These are phyloP conservation scores for Penaeus monodon DNA, from an alignment of 2,888 invertebrate genomes.

Conservation along the genomic window DNA sequence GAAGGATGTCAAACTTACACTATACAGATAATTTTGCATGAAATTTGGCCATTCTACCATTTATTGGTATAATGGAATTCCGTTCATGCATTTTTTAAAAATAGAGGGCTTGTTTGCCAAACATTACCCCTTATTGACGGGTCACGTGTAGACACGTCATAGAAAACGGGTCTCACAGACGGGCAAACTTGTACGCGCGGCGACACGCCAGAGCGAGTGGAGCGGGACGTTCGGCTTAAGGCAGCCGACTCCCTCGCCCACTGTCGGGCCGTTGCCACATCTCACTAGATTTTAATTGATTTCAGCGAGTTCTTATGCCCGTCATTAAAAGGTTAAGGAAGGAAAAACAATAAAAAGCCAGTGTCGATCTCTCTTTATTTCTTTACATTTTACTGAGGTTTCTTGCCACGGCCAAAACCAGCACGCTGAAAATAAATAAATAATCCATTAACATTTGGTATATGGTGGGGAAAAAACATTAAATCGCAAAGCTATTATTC, in stretches of 20 bases:
- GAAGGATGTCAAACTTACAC: not conserved
- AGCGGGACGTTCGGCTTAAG: no score
- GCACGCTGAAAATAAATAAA: slow-evolving; percentile 65
- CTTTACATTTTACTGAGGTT: slow-evolving; percentile 35
- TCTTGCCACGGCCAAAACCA: slow-evolving; percentile 66
- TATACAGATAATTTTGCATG: slow-evolving; percentile 10
- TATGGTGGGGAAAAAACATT: not conserved
- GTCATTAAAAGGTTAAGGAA: no score
- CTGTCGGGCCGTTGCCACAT: no score
- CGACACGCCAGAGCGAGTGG: no score
- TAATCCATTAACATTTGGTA: slow-evolving; percentile 15
- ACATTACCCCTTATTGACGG: no score
- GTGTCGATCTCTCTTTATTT: slow-evolving; percentile 20
- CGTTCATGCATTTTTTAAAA: not conserved
- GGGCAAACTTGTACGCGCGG: no score
- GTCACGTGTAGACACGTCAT: no score
- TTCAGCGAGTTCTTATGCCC: no score
- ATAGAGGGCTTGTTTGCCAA: not conserved
- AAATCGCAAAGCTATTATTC: not conserved
- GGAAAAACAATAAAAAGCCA: not conserved
- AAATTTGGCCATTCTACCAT: slow-evolving; percentile 18
- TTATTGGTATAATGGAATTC: slow-evolving; percentile 17
- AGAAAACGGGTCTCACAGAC: no score
- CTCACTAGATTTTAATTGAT: no score
- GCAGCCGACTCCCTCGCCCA: no score